A percentile compares a stretch with the other conserved stretches of the same genome.
These are phyloP conservation scores for Chaetodon trifasciatus DNA, from an alignment of 2,797 vertebrate species.

Conservation along the genomic window DNA sequence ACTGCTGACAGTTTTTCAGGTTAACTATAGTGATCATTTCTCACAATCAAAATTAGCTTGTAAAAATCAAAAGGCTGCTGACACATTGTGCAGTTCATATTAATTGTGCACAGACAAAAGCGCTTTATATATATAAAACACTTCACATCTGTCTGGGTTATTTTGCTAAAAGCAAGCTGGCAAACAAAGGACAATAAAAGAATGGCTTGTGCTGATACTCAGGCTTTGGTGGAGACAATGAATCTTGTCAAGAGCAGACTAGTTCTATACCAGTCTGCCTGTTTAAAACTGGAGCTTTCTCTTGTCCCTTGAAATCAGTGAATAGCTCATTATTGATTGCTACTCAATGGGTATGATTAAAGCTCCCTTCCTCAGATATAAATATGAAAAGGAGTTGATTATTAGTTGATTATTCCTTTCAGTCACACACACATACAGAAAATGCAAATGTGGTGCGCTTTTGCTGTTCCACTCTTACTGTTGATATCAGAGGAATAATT, in stretches of 20 bases:
- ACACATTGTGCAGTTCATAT: neutral
- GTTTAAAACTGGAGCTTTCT: conserved; percentile 1
- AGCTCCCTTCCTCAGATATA: neutral
- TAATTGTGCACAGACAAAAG: conserved; percentile 10
- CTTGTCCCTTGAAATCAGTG: conserved; percentile 17
- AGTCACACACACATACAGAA: conserved; percentile 1
- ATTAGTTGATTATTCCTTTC: conserved; percentile 26
- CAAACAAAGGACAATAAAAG: conserved; percentile 9
- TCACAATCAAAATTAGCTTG: neutral
- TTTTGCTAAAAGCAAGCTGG: conserved; percentile 8
- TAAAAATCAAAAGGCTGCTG: conserved; percentile 20
- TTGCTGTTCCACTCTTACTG: conserved; percentile 13
- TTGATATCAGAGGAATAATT: conserved; percentile 26
- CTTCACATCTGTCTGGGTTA: neutral
- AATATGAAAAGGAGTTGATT: conserved; percentile 22
- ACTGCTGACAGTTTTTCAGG: neutral
- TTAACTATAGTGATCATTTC: neutral
- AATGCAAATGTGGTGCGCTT: conserved; percentile 18
- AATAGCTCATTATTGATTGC: conserved; percentile 19
- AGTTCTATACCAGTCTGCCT: neutral
- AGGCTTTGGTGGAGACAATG: neutral
- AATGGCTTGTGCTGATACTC: conserved; percentile 5
- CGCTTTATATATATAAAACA: neutral
- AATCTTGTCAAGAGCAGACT: neutral
- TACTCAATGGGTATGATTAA: conserved; percentile 20